Base-by-base conservation (phyloP, 1,140 invertebrate genomes). In the Tyrophagus putrescentiae region DNA sequence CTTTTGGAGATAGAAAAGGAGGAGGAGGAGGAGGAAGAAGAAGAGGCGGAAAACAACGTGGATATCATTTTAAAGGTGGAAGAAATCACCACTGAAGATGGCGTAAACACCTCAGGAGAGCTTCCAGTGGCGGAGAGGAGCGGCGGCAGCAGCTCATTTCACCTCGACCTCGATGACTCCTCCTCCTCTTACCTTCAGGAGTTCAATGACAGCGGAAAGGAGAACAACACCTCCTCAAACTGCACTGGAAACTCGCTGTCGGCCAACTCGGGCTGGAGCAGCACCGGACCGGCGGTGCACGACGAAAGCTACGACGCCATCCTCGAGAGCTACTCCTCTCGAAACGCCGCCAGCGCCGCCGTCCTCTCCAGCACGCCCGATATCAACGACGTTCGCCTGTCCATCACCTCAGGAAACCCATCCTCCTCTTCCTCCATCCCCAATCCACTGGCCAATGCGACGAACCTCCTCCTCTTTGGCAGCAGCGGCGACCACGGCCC, bases 191-290 rank as follows among this genome's bases (percentile, higher is more conserved):
- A n/a, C n/a, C n/a, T n/a, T n/a, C n/a, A n/a, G n/a, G n/a, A n/a
- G n/a, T n/a, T n/a, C n/a, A n/a, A n/a, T n/a, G n/a, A n/a, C n/a
- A n/a, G n/a, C n/a, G n/a, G n/a, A n/a, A n/a, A n/a, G n/a, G n/a
- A n/a, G n/a, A n/a, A n/a, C n/a, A n/a, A n/a, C n/a, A n/a, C n/a
- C n/a, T n/a, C n/a, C n/a, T n/a, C n/a, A n/a, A n/a, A n/a, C 9
- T 32, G 4, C 3, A 13, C 52, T 53, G 83, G 83, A 5, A 84
- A 85, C 71, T 84, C 80, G 33, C 67, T 85, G 13, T 72, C 75
- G 69, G 76, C 76, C 31, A 76, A 77, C 69, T 72, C 73, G 9
- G 80, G 82, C 1, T 85, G 83, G 83, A 84, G 82, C 0, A 77
- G 76, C 0, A 72, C 72, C 0, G 25, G 32, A 28, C 41, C 56